These are phyloP conservation scores for Pomacea canaliculata DNA, from an alignment of 2,888 invertebrate genomes.

Conservation along the genomic window DNA sequence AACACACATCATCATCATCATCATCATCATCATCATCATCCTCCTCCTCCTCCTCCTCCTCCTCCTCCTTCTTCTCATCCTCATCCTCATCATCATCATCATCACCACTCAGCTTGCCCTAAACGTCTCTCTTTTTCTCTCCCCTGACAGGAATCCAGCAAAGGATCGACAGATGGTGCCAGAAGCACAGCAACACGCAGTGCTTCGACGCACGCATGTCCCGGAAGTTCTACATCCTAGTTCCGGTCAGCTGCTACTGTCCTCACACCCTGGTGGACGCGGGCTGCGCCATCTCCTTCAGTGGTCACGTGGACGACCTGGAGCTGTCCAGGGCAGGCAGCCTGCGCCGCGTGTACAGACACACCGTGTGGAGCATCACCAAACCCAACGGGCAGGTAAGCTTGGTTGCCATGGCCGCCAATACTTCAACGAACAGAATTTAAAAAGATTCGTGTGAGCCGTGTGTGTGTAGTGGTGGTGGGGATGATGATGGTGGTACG, in stretches of 20 bases:
- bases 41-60: no score
- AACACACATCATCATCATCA: no score
- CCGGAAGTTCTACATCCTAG: constrained; percentile 22
- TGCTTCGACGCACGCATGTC: constrained; percentile 17
- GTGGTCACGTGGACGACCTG: not conserved
- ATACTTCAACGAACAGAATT: no score
- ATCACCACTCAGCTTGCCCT: no score
- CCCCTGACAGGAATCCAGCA: not conserved
- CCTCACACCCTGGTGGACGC: not conserved
- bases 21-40: no score
- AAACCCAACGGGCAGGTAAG: constrained; percentile 1
- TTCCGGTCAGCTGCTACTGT: constrained; percentile 22
- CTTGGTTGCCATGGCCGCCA: not conserved
- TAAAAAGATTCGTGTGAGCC: no score
- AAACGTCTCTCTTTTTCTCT: no score
- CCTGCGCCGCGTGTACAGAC: not conserved
- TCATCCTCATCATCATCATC: no score
- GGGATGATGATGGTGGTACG: no score
- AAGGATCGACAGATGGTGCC: constrained; percentile 4
- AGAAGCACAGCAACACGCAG: not conserved
- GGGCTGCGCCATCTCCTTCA: not conserved
- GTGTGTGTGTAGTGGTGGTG: no score
- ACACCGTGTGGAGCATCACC: constrained; percentile 17
- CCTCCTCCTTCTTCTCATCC: no score
- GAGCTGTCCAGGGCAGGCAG: not conserved